Percentiles rank a stretch among this genome's conserved stretches.
Conservation (phyloP, 2,888 invertebrate genomes). For the Pseudococcus jackbeardsleyi region DNA sequence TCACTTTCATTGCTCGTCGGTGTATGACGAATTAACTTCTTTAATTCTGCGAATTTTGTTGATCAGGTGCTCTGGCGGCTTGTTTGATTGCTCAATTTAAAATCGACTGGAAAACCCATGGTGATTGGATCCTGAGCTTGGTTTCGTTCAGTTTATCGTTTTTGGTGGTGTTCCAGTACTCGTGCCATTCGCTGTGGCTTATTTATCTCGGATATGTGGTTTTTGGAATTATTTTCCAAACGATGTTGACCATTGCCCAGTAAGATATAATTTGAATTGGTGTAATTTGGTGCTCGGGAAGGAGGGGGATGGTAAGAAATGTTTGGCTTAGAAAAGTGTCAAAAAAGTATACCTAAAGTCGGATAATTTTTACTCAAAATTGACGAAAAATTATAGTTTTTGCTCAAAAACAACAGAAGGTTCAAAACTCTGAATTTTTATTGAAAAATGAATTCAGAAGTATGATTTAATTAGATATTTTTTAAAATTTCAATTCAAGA, state of each 20-base stretch:
- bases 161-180: conserved; percentile 73
- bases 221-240: conserved; percentile 84
- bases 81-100: conserved; percentile 65
- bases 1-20: background rate
- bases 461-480: too few species aligned
- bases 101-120: conserved; percentile 66
- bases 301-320: too few species aligned
- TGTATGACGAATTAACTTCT: background rate
- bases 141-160: conserved; percentile 68
- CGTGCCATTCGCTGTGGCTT: conserved; percentile 75
- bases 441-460: too few species aligned
- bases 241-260: conserved; percentile 83
- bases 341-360: too few species aligned
- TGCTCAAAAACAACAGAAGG: too few species aligned
- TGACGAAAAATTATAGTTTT: too few species aligned
- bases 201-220: conserved; percentile 83
- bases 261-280: conserved; percentile 75
- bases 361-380: too few species aligned
- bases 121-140: conserved; percentile 66
- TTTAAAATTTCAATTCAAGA: too few species aligned
- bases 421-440: too few species aligned
- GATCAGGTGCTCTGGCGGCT: conserved; percentile 66
- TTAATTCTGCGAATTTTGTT: background rate
- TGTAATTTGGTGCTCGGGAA: too few species aligned
- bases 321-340: too few species aligned